Evolutionary conservation across 2,113 vertebrate genomes (phyloP).

Genomic region (Todiramphus chloris): DNA sequence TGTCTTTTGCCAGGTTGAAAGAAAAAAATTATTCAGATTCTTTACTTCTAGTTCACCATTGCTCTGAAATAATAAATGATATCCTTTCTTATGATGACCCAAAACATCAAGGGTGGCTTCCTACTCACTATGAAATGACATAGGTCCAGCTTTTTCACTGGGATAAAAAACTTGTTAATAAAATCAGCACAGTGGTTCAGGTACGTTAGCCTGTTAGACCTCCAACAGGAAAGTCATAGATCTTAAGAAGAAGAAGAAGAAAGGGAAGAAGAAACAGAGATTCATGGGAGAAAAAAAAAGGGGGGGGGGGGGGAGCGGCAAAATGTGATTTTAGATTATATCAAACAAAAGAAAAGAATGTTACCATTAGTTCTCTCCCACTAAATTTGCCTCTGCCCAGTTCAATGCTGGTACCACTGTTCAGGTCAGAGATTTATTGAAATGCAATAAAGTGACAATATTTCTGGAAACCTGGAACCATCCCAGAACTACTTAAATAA

Average conservation of each 20-base stretch:
- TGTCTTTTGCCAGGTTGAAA: background rate
- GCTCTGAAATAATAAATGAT: conserved; percentile 4
- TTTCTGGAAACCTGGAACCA: conserved; percentile 12
- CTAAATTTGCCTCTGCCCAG: conserved; percentile 64
- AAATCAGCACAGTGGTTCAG: conserved; percentile 33
- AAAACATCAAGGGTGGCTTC: conserved; percentile 18
- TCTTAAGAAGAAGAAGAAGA: conserved; percentile 20
- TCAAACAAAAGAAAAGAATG: conserved; percentile 36
- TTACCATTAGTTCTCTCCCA: conserved; percentile 19
- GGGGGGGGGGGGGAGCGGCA: background rate
- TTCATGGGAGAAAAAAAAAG: background rate
- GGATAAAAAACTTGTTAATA: conserved; percentile 31
- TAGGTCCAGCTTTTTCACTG: background rate
- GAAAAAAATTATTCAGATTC: conserved; percentile 34
- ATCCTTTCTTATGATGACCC: background rate
- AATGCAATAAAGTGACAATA: conserved; percentile 6
- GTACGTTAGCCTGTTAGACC: background rate
- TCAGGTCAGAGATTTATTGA: conserved; percentile 47
- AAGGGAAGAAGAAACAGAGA: conserved; percentile 46
- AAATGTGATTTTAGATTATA: background rate
- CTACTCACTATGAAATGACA: background rate
- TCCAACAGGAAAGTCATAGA: conserved; percentile 12
- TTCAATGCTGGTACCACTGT: conserved; percentile 34
- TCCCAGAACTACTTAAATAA: background rate
- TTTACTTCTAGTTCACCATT: conserved; percentile 21